phyloP scores from a whole-genome alignment of 23 tunicate species.

The Diplosoma virens region DNA sequence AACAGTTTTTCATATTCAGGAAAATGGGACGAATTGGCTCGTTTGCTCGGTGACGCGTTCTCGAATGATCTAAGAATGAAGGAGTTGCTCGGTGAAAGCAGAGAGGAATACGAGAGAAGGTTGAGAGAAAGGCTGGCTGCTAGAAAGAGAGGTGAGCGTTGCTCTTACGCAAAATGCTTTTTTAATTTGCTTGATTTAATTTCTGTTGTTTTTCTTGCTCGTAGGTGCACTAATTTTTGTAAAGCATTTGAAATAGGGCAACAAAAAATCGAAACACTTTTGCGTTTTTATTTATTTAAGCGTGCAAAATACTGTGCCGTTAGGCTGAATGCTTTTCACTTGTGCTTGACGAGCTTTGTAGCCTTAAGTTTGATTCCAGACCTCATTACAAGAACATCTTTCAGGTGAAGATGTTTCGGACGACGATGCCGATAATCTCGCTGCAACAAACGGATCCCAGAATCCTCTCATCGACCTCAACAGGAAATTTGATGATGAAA shows the following conservation, averaged over 20 bases:
- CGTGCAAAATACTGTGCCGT: too few species aligned
- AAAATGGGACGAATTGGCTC: conserved; percentile 52
- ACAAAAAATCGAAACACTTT: too few species aligned
- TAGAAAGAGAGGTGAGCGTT: conserved; percentile 44
- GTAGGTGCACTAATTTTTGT: too few species aligned
- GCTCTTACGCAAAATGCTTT: neutral
- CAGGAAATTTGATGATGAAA: conserved; percentile 58
- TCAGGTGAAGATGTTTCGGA: conserved; percentile 19
- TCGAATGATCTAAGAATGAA: conserved; percentile 54
- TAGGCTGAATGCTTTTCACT: too few species aligned
- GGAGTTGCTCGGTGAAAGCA: conserved; percentile 61
- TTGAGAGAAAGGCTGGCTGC: conserved; percentile 54
- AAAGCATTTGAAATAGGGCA: too few species aligned
- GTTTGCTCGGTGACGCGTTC: conserved; percentile 69
- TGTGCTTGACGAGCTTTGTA: too few species aligned
- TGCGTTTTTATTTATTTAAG: neutral
- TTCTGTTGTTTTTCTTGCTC: too few species aligned
- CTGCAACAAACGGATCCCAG: conserved; percentile 19
- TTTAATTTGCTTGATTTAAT: neutral
- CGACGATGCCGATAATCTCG: conserved; percentile 32
- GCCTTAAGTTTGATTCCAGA: too few species aligned
- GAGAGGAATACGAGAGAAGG: conserved; percentile 64
- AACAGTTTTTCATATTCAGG: too few species aligned
- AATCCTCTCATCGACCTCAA: conserved; percentile 69
- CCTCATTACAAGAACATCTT: too few species aligned